phyloP scores from a whole-genome alignment of 2,888 invertebrate species.

The Glyphotaelius pellucidus region DNA sequence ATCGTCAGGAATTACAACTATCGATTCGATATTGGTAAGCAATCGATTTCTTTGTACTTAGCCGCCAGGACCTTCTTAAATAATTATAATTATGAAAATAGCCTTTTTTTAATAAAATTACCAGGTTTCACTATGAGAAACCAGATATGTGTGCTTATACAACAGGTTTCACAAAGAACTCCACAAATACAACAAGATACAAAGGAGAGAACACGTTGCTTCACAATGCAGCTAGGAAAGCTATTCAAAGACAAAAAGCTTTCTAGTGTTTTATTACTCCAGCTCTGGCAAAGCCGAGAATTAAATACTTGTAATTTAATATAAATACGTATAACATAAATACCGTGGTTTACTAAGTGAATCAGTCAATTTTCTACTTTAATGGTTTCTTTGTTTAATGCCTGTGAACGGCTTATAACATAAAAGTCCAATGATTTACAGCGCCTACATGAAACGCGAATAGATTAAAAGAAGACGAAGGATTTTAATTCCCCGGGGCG shows the following conservation, averaged over 20 bases:
- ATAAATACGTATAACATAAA: background rate
- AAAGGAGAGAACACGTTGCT: background rate
- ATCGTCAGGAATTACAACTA: too few species aligned
- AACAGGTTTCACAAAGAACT: background rate
- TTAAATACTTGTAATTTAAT: background rate
- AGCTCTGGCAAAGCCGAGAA: background rate
- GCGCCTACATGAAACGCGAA: background rate
- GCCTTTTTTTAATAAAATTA: too few species aligned
- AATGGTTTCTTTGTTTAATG: background rate
- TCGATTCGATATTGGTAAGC: too few species aligned
- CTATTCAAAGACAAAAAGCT: background rate
- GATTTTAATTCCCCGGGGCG: background rate
- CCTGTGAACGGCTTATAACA: background rate
- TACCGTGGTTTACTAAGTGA: background rate
- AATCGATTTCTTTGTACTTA: too few species aligned
- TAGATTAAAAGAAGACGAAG: conserved; percentile 9
- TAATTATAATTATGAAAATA: too few species aligned
- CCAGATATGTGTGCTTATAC: background rate
- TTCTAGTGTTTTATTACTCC: background rate
- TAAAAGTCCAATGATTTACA: background rate
- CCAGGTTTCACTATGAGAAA: background rate
- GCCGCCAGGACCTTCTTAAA: too few species aligned
- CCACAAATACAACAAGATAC: background rate
- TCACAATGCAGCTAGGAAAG: background rate
- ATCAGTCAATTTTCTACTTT: background rate